Evolutionary conservation across 2,888 invertebrate genomes (phyloP).

Genomic region (Carabus problematicus): DNA sequence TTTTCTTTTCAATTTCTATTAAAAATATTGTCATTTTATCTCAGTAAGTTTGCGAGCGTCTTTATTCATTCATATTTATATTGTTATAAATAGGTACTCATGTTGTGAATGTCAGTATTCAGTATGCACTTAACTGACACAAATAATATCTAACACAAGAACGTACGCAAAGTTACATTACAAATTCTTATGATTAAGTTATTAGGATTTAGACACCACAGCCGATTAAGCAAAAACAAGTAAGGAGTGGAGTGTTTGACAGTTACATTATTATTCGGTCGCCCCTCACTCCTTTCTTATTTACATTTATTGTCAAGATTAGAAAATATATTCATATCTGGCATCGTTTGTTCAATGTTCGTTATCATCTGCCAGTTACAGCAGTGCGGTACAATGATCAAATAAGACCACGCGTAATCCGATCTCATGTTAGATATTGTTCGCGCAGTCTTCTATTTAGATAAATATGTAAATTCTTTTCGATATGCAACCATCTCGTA

Average conservation of each 20-base stretch:
- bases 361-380: constrained; percentile 3
- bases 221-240: too few species aligned
- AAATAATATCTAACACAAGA: not conserved
- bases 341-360: constrained; percentile 5
- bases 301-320: constrained; percentile 14
- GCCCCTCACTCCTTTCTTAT: not conserved
- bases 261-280: too few species aligned
- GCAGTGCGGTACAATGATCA: constrained; percentile 3
- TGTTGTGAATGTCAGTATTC: constrained; percentile 12
- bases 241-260: too few species aligned
- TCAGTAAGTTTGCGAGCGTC: constrained; percentile 24
- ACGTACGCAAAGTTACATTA: not conserved
- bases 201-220: too few species aligned
- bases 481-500: too few species aligned
- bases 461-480: constrained; percentile 8
- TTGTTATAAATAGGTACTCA: not conserved
- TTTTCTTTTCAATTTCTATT: constrained; percentile 36
- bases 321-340: not conserved
- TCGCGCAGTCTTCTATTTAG: not conserved
- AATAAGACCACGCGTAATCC: constrained; percentile 5
- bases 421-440: constrained; percentile 3
- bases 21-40: constrained; percentile 48
- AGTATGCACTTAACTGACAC: not conserved
- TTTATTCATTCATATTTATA: constrained; percentile 24
- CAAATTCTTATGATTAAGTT: too few species aligned